Base-by-base conservation (phyloP, 2,113 vertebrate species). In the Morone chrysops region DNA sequence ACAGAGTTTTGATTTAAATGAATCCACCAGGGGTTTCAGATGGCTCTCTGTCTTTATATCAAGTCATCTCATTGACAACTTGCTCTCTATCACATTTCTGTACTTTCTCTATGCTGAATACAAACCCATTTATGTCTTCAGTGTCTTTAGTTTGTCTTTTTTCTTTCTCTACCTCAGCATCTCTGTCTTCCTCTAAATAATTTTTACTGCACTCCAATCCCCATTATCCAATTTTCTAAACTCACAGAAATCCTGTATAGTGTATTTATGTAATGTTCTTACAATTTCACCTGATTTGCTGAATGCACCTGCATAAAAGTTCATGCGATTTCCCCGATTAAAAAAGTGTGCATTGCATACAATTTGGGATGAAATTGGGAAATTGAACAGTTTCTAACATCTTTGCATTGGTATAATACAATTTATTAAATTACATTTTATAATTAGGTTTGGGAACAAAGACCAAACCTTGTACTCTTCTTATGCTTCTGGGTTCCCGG, bases 1-100 rank as follows among this genome's bases (percentile, higher is more conserved):
- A 70, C 53, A 71, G 48, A 70, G 48, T 60, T 86, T 62, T 59
- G 31, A 86, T 90, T 70, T 71, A 74, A 86, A 87, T 60, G 72
- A 74, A 87, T 61, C 70, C 69, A 57, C 57, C 11, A 51, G n/a
- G 4, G 63, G 48, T 77, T 87, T 16, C 79, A 74, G 25, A 25
- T 0, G 57, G 31, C 60, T 70, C 54, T 78, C n/a, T 53, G n/a
- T 81, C 56, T 54, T 45, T 84, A 47, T 8, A 54, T 67, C 43
- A 36, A 50, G 45, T 75, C 56, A 25, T 47, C 25, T 67, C 22
- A 75, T 9, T 66, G 45, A 70, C 47, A 62, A 20, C 17, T 81
- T 8, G 14, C 2, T 14, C 47, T 45, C 6, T 41, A 0, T 51
- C 22, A 38, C 66, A 70, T 57, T 41, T n/a, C 25, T 50, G n/a